Percentiles rank a stretch among this genome's conserved stretches.
These are phyloP conservation scores for Stramonita haemastoma DNA, from an alignment of 2,888 invertebrate genomes.

Conservation along the genomic window DNA sequence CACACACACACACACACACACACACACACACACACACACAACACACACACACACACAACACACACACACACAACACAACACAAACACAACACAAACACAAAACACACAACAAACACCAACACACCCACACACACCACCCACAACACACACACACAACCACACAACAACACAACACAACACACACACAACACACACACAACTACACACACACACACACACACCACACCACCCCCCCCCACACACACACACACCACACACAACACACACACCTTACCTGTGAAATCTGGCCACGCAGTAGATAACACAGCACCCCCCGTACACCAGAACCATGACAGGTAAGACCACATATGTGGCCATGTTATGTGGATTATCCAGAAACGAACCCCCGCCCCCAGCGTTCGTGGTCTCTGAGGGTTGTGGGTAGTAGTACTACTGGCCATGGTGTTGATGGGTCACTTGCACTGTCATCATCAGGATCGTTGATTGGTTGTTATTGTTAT, in stretches of 20 bases:
- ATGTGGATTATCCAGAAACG: conserved; percentile 32
- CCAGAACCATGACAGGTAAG: conserved; percentile 10
- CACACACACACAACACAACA: too few species aligned
- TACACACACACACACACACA: background rate
- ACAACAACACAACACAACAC: background rate
- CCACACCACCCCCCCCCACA: background rate
- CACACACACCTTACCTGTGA: background rate
- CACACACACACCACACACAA: background rate
- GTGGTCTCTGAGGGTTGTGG: background rate
- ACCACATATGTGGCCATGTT: conserved; percentile 37
- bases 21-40: too few species aligned
- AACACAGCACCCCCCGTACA: conserved; percentile 35
- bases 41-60: too few species aligned
- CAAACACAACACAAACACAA: too few species aligned
- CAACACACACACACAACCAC: background rate
- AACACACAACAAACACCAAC: too few species aligned
- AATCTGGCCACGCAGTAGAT: conserved; percentile 24
- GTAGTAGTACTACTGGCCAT: background rate
- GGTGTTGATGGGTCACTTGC: background rate
- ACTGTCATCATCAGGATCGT: too few species aligned
- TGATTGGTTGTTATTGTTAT: too few species aligned
- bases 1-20: too few species aligned
- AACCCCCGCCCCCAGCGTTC: background rate
- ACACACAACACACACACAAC: conserved; percentile 1
- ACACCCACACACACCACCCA: background rate